Conservation (phyloP, 2,888 invertebrate genomes). For the Megaustenia siamemsis region DNA sequence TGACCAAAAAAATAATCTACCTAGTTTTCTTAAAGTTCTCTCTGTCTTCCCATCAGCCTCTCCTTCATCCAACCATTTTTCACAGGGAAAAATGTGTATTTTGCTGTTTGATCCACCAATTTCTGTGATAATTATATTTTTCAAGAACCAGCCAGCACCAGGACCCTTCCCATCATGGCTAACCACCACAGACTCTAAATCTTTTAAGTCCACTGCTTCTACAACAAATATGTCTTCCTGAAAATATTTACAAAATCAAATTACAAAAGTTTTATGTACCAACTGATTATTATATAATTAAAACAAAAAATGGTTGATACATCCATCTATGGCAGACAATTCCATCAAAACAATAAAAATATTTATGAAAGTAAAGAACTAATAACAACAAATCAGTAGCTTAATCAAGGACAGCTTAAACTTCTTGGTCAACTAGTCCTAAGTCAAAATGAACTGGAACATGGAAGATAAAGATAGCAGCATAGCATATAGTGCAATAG, state of each 20-base stretch:
- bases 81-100: constrained; percentile 73
- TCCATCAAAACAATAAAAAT: no score
- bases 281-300: no score
- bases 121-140: constrained; percentile 67
- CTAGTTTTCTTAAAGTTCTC: constrained; percentile 69
- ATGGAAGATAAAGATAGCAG: no score
- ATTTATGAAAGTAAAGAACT: no score
- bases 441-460: no score
- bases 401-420: no score
- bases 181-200: constrained; percentile 67
- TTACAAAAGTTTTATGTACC: no score
- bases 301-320: no score
- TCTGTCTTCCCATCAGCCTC: constrained; percentile 75
- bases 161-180: constrained; percentile 73
- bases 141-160: constrained; percentile 74
- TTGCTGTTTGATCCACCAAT: constrained; percentile 49
- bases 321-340: no score
- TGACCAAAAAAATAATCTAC: constrained; percentile 58
- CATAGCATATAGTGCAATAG: no score
- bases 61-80: constrained; percentile 75
- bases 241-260: not conserved
- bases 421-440: no score
- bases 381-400: no score
- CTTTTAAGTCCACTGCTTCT: constrained; percentile 72
- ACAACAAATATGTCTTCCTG: constrained; percentile 70